Evolutionary conservation across 2,888 invertebrate genomes (phyloP), one percentile per base, ranked within the genome.

Genomic region (Agrenia bidenticulata): DNA sequence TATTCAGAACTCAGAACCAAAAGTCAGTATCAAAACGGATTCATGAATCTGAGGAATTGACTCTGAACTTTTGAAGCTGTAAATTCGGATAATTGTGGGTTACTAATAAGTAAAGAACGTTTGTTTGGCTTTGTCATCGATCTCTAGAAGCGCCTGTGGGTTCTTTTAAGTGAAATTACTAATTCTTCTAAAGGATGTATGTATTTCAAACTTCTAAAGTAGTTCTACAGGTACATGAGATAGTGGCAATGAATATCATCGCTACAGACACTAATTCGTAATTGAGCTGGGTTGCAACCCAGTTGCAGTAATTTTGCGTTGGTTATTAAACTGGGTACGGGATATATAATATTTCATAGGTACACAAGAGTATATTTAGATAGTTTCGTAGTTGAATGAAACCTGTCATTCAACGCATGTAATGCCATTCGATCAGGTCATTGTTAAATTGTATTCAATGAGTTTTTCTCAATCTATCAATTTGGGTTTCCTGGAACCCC

Each of bases 281-380:
- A n/a, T 58, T 58, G 58, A 58, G 58, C 58, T 21, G 41, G 5
- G 21, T 24, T 58, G 49, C 58, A 58, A 58, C 41, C 58, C 58
- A 58, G 58, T 58, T 58, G 58, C 58, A 58, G 26, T 15, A 37
- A 55, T 55, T 51, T 21, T 23, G 41, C 39, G 4, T 57, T 9
- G 19, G 5, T 19, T 45, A 15, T 45, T 15, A 19, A 19, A 17
- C 19, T 45, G 4, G 2, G 45, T 45, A 15, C n/a, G 45, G n/a
- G 15, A 45, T 45, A 45, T 32, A 32, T 32, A 32, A 32, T 32
- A 32, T 11, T 32, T 32, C 32, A 19, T 19, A 45, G 42, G 58
- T 58, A 58, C 45, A 9, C 23, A 58, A n/a, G 58, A 58, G 58
- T 58, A 49, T 58, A 21, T 23, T 7, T 51, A 51, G 13, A 17